Base-by-base conservation (phyloP, 2,888 invertebrate genomes). In the Drosophila phalerata region DNA sequence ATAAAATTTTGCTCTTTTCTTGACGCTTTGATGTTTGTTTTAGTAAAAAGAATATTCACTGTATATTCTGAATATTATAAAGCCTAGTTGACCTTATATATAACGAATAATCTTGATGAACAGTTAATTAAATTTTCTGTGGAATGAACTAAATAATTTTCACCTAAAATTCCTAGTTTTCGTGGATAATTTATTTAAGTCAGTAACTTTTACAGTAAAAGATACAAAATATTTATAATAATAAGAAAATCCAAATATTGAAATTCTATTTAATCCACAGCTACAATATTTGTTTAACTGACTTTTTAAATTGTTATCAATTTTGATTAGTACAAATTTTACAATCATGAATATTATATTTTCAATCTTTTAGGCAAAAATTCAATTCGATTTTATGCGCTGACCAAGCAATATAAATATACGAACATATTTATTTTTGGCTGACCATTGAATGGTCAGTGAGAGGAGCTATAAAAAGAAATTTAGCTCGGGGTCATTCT, bases 401-500 rank as follows among this genome's bases (percentile, higher is more conserved):
- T 57, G 61, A 57, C 48, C 66, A 51, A 43, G 40, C 45, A 15
- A 52, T 45, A 60, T 40, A 61, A 49, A 65, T 47, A 48, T 42
- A 60, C 38, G 61, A 53, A 51, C 37, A 62, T 56, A 40, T 55
- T 48, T 42, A 49, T 53, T 22, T 53, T 47, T 56, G 22, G 47
- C 57, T 57, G 53, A 28, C 65, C 65, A 40, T 32, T 43, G 73
- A 69, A 71, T 78, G 79, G 87, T 56, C 76, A 63, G 79, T 58
- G 40, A 22, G 57, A 30, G 66, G 34, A 55, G 56, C 48, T 63
- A 77, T 79, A 80, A 70, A 60, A 75, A 47, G 61, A 62, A 55
- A 51, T 42, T 37, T 72, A 73, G 61, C 68, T 75, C 64, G 69
- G 68, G 79, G 76, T 75, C 81, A 79, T 65, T 69, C 76, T 72